Evolutionary conservation across 92 coral and sea anemone genomes (phyloP).

Genomic region (Phenganax subtilis): DNA sequence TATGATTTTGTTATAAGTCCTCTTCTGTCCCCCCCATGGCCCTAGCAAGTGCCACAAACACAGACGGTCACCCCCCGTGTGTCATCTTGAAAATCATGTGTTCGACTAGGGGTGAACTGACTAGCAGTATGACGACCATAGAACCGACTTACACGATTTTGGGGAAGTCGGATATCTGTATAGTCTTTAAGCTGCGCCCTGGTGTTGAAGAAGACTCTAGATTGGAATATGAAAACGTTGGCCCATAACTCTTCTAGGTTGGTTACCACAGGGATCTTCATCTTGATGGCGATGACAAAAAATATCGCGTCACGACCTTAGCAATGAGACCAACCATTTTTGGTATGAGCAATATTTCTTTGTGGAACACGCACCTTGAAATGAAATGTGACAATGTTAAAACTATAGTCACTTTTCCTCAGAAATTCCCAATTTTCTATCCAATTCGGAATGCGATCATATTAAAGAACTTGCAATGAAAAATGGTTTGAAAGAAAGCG

Average conservation of each 20-base stretch:
- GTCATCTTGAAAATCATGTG: no score
- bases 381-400: not conserved
- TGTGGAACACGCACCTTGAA: not conserved
- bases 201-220: not conserved
- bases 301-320: conserved; percentile 27
- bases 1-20: no score
- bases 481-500: conserved; percentile 71
- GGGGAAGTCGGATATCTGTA: no score
- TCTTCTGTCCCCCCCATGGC: no score
- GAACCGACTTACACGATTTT: no score
- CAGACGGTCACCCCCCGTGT: no score
- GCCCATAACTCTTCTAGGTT: not conserved
- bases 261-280: conserved; percentile 28
- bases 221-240: not conserved
- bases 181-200: not conserved
- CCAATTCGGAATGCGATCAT: conserved; percentile 76
- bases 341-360: not conserved
- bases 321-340: conserved; percentile 36
- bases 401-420: not conserved
- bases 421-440: conserved; percentile 86
- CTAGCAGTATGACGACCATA: no score
- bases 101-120: no score
- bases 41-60: no score
- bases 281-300: conserved; percentile 38
- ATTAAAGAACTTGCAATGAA: conserved; percentile 69